Percentiles rank a stretch among this genome's conserved stretches.
phyloP scores from a whole-genome alignment of 2,113 vertebrate species.

The Apteryx owenii region DNA sequence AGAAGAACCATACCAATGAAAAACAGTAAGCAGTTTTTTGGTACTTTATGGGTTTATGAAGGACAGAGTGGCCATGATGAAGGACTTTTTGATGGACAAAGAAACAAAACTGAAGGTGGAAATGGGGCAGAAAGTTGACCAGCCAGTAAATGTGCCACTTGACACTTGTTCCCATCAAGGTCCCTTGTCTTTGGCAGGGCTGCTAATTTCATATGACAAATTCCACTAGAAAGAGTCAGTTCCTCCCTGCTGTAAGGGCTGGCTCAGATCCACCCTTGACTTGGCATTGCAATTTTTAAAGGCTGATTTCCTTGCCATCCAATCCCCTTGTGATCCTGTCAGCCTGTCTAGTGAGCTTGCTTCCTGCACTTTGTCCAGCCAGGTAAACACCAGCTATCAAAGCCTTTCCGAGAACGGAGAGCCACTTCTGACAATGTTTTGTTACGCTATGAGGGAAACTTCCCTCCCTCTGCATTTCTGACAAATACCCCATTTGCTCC shows the following conservation, averaged over 20 bases:
- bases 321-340: neutral
- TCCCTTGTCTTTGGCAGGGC: neutral
- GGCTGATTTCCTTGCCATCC: neutral
- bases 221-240: neutral
- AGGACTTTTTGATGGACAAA: neutral
- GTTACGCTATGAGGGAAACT: neutral
- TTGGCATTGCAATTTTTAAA: neutral
- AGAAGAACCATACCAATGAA: neutral
- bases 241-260: neutral
- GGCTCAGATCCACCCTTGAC: neutral
- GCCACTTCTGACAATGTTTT: neutral
- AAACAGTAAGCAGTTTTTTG: neutral
- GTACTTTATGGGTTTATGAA: neutral
- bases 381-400: neutral
- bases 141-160: neutral
- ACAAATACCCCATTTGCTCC: neutral
- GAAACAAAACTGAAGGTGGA: neutral
- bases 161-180: neutral
- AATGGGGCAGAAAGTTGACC: neutral
- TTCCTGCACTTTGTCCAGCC: neutral
- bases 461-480: neutral
- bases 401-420: neutral
- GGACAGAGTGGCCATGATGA: neutral
- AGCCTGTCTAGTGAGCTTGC: fast-evolving
- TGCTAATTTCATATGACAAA: neutral